Evolutionary conservation across 64 coral and sea anemone species (phyloP).

Genomic region (Montipora foliosa): DNA sequence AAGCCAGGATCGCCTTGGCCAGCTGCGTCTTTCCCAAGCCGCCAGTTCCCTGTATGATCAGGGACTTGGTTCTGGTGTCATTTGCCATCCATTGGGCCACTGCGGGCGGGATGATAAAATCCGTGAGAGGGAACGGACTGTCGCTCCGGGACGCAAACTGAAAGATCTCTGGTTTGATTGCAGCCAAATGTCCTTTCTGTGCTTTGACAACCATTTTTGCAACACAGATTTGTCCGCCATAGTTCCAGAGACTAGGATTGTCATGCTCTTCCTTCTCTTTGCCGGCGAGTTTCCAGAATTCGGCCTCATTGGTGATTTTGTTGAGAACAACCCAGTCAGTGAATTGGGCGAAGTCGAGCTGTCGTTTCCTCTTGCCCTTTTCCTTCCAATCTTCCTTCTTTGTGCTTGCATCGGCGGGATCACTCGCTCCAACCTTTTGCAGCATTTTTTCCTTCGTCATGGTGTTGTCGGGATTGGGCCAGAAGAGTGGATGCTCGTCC

Average conservation of each 20-base stretch:
- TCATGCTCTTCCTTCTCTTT: conserved; percentile 22
- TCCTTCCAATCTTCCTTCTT: conserved; percentile 3
- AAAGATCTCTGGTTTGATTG: conserved; percentile 15
- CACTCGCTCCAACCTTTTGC: too few relatives aligned
- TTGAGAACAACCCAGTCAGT: conserved; percentile 15
- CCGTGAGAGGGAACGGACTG: conserved; percentile 15
- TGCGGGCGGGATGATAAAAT: conserved; percentile 11
- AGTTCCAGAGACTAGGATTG: conserved; percentile 23
- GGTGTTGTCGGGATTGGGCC: conserved; percentile 11
- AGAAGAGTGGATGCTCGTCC: conserved; percentile 13
- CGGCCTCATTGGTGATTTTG: conserved; percentile 37
- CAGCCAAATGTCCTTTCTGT: conserved; percentile 31
- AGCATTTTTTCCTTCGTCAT: not conserved
- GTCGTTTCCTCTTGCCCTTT: conserved; percentile 8
- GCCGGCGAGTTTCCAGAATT: conserved; percentile 13
- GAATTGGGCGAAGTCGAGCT: conserved; percentile 23
- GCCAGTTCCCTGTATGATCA: conserved; percentile 30
- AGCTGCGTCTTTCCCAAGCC: conserved; percentile 30
- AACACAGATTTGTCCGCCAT: conserved; percentile 12
- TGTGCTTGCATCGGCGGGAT: not conserved
- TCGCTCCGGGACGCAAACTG: conserved; percentile 21
- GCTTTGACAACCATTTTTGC: conserved; percentile 24
- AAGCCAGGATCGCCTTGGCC: conserved; percentile 4
- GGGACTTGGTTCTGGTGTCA: conserved; percentile 25
- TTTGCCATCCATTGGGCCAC: conserved; percentile 18